Evolutionary conservation across 2,888 invertebrate species (phyloP).

Genomic region (Lepidocyrtinus sp.): DNA sequence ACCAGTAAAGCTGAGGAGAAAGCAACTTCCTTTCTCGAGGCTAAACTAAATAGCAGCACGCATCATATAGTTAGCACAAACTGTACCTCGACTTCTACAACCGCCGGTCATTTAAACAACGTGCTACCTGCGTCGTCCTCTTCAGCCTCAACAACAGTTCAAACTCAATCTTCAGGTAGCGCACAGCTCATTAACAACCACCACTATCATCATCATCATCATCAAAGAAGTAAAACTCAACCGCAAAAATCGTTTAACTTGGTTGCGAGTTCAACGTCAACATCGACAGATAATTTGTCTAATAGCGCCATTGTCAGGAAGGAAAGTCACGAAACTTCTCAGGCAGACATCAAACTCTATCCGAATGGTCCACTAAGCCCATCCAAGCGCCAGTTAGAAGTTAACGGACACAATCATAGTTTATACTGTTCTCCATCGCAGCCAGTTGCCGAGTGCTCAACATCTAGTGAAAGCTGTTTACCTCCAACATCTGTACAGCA

Average conservation of each 20-base stretch:
- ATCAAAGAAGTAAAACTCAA: background rate
- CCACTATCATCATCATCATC: background rate
- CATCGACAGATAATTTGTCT: slow-evolving; percentile 36
- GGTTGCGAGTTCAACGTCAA: slow-evolving; percentile 39
- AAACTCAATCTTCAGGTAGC: background rate
- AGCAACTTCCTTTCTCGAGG: background rate
- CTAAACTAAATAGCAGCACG: background rate
- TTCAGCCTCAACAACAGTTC: too few species aligned
- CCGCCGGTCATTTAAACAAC: background rate
- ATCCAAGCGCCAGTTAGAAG: slow-evolving; percentile 40
- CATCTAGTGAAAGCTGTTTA: background rate
- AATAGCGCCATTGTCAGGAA: background rate
- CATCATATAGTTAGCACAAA: background rate
- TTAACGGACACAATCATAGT: slow-evolving; percentile 58
- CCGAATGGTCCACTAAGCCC: slow-evolving; percentile 62
- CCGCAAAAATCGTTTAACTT: slow-evolving; percentile 7
- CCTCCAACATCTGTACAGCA: background rate
- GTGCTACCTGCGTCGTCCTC: background rate
- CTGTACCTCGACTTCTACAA: background rate
- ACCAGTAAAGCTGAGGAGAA: background rate
- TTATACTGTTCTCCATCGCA: slow-evolving; percentile 3
- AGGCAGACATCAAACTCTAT: background rate
- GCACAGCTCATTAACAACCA: background rate
- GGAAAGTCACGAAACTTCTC: background rate
- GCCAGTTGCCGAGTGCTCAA: background rate